phyloP scores from a whole-genome alignment of 2,888 invertebrate species.

The Xestobium rufovillosum region DNA sequence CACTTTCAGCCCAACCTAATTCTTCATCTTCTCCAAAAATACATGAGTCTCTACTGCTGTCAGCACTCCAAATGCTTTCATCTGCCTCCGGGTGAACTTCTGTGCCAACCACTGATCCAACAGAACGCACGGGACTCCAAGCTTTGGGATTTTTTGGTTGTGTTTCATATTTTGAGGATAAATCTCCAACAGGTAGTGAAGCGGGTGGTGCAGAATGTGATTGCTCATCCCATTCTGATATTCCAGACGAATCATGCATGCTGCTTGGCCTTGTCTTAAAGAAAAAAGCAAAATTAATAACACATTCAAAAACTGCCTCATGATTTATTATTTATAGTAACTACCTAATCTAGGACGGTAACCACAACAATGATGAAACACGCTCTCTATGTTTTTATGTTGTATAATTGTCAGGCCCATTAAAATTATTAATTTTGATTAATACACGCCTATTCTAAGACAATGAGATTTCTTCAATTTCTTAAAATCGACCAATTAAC shows the following conservation, averaged over 20 bases:
- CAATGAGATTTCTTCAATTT: no score
- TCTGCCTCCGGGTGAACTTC: conserved; percentile 84
- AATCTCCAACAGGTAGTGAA: conserved; percentile 52
- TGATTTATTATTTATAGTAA: not conserved
- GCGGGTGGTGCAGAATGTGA: conserved; percentile 68
- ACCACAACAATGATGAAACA: no score
- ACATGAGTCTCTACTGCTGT: conserved; percentile 60
- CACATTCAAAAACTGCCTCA: no score
- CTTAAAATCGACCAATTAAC: no score
- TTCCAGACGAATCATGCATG: conserved; percentile 49
- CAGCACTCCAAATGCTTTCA: conserved; percentile 71
- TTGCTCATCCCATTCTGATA: conserved; percentile 62
- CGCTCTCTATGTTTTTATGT: no score
- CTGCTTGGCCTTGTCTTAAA: conserved; percentile 47
- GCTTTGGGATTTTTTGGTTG: conserved; percentile 73
- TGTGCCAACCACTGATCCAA: conserved; percentile 74
- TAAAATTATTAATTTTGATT: no score
- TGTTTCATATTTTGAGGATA: conserved; percentile 60
- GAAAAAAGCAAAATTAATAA: conserved; percentile 9
- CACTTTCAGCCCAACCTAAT: conserved; percentile 72
- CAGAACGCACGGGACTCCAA: conserved; percentile 84
- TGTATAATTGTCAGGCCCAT: no score
- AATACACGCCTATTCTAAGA: no score
- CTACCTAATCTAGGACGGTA: no score
- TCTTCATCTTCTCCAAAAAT: conserved; percentile 76